Evolutionary conservation across 2,797 vertebrate genomes (phyloP).

Genomic region (Labroides dimidiatus): DNA sequence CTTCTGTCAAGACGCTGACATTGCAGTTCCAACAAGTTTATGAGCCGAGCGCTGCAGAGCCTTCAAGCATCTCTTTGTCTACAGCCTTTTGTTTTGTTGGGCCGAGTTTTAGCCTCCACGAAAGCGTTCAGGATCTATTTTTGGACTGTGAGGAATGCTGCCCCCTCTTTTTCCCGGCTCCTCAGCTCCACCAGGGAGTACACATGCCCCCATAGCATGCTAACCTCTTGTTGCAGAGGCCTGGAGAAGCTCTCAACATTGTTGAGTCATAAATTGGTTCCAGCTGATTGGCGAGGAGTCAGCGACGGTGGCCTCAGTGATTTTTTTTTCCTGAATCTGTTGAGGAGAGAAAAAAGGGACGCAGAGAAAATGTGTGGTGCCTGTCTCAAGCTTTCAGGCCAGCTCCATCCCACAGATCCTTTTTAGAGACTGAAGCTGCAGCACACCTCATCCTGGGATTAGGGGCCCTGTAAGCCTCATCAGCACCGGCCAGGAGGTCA

Average conservation of each 20-base stretch:
- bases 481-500: constrained; percentile 64
- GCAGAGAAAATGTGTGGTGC: constrained; percentile 38
- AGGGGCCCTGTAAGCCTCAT: constrained; percentile 67
- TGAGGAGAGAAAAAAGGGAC: constrained; percentile 10
- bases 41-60: constrained; percentile 24
- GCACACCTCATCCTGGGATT: constrained; percentile 75
- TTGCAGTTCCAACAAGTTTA: constrained; percentile 2
- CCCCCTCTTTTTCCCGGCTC: constrained; percentile 45
- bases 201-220: constrained; percentile 71
- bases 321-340: constrained; percentile 1
- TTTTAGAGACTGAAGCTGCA: constrained; percentile 54
- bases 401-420: constrained; percentile 63
- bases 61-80: constrained; percentile 22
- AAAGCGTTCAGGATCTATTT: constrained; percentile 70
- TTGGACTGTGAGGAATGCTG: constrained; percentile 70
- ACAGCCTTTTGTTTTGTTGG: constrained; percentile 54
- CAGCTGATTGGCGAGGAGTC: constrained; percentile 82
- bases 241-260: constrained; percentile 60
- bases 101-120: constrained; percentile 43
- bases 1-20: constrained; percentile 14
- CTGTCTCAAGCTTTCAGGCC: constrained; percentile 57
- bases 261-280: constrained; percentile 77
- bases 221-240: constrained; percentile 61
- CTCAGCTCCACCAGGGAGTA: constrained; percentile 58
- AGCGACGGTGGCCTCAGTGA: constrained; percentile 48